Conservation (phyloP, 2,797 vertebrate genomes). For the Rachycentron canadum region DNA sequence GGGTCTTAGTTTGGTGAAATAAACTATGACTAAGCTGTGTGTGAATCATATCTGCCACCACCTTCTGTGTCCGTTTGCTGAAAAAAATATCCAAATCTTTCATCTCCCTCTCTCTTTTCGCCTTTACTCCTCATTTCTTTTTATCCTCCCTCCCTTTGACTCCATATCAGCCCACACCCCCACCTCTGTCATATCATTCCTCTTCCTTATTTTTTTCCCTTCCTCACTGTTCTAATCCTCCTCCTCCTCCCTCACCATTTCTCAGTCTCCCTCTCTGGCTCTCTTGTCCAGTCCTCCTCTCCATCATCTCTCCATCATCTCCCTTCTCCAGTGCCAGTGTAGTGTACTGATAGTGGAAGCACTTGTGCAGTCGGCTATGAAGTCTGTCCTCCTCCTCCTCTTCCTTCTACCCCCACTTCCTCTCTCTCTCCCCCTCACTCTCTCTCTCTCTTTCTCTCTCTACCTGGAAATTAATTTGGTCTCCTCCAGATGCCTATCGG, state of each 20-base stretch:
- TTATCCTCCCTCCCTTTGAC: background rate
- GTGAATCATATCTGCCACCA: background rate
- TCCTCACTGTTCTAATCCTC: background rate
- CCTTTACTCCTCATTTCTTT: background rate
- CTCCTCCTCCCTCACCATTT: background rate
- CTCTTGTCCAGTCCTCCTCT: conserved; percentile 33
- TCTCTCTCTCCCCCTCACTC: conserved; percentile 81
- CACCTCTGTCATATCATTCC: background rate
- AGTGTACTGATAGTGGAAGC: conserved; percentile 65
- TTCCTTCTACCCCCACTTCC: background rate
- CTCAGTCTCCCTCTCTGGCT: background rate
- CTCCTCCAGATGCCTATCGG: conserved; percentile 94
- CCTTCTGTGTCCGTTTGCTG: background rate
- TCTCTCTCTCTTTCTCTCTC: conserved; percentile 86
- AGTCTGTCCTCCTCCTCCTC: conserved; percentile 56
- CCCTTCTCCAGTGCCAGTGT: conserved; percentile 77
- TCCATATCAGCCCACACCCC: background rate
- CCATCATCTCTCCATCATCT: conserved; percentile 62
- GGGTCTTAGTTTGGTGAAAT: background rate
- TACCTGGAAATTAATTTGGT: conserved; percentile 97
- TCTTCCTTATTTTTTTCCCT: background rate
- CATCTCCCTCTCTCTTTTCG: background rate
- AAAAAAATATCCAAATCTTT: background rate
- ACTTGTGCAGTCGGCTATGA: conserved; percentile 71
- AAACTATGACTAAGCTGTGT: background rate